phyloP scores from a whole-genome alignment of 1,140 invertebrate genomes.

The Rhizoglyphus robini region DNA sequence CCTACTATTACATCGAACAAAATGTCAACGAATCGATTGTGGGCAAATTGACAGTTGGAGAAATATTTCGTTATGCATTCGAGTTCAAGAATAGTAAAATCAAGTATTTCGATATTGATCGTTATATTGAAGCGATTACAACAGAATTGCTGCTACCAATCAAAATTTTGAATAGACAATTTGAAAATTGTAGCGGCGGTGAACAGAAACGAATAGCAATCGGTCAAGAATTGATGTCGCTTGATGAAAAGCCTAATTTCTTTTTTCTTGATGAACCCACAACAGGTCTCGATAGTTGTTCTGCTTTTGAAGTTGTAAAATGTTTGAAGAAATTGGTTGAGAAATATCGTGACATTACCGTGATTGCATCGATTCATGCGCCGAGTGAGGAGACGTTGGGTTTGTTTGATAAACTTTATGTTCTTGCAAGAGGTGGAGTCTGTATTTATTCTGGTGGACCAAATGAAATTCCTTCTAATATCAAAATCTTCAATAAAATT shows the following conservation, averaged over 20 bases:
- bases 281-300: constrained; percentile 32
- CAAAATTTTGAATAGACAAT: neutral
- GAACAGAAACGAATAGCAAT: no score
- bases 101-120: neutral
- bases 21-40: neutral
- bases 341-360: neutral
- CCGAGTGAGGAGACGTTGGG: neutral
- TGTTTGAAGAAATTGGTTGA: neutral
- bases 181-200: neutral
- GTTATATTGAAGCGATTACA: neutral
- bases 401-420: constrained; percentile 5
- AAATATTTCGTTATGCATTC: neutral
- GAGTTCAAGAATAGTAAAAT: neutral
- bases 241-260: constrained; percentile 37
- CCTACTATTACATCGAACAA: neutral
- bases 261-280: constrained; percentile 96
- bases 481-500: neutral
- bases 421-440: neutral
- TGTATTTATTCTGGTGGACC: constrained; percentile 4
- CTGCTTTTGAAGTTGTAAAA: neutral
- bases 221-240: no score
- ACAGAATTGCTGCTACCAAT: neutral
- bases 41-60: neutral
- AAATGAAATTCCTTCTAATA: no score
- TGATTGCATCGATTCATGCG: neutral